Evolutionary conservation across 2,888 invertebrate species (phyloP), one percentile per base, ranked within the genome.

Genomic region (Prostheceraeus crozeri): DNA sequence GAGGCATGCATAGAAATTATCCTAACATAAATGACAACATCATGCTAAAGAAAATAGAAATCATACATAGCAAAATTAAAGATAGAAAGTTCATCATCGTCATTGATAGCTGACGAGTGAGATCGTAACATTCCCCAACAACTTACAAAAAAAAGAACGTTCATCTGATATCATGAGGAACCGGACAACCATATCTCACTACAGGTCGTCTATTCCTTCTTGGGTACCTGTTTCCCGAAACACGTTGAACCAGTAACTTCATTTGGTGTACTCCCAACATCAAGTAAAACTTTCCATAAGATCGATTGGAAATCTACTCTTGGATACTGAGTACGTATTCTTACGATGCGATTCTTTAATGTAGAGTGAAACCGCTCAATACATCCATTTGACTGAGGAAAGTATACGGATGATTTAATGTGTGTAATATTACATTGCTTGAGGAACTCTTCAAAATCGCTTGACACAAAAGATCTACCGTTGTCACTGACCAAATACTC

Each of bases 171-270:
- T n/a, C n/a, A n/a, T n/a, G n/a, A n/a, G n/a, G n/a, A n/a, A n/a
- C n/a, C n/a, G n/a, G n/a, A n/a, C n/a, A n/a, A n/a, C n/a, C n/a
- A n/a, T n/a, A n/a, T n/a, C n/a, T n/a, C n/a, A n/a, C n/a, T n/a
- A n/a, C n/a, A n/a, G n/a, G n/a, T n/a, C n/a, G n/a, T n/a, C n/a
- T n/a, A n/a, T n/a, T n/a, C n/a, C n/a, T n/a, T n/a, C n/a, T n/a
- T n/a, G n/a, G n/a, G n/a, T n/a, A n/a, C n/a, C n/a, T n/a, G n/a
- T n/a, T n/a, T n/a, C n/a, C n/a, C n/a, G n/a, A n/a, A n/a, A n/a
- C n/a, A n/a, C n/a, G n/a, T n/a, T n/a, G n/a, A n/a, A n/a, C 40
- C 40, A 40, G 40, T 40, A 40, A 40, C n/a, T 21, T 40, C 40
- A 40, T 40, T 40, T n/a, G 40, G 6, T 21, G 19, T 40, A 40